Percentiles rank a stretch among this genome's conserved stretches.
phyloP scores from a whole-genome alignment of 2,888 invertebrate species.

The Metalampra italica region DNA sequence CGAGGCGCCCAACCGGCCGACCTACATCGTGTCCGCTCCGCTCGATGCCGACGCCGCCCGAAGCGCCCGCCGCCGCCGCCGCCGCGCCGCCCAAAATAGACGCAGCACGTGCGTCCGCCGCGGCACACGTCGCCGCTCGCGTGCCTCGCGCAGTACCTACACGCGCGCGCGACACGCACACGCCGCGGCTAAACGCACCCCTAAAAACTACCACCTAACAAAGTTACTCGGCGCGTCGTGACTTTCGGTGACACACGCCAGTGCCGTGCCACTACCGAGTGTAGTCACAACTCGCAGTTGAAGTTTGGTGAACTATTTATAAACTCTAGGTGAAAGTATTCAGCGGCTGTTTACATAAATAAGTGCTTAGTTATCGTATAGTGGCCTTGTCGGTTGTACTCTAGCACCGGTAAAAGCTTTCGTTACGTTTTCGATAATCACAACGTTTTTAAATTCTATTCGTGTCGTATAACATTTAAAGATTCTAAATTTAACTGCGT shows the following conservation, averaged over 20 bases:
- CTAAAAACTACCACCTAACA: conserved; percentile 12
- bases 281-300: conserved; percentile 2
- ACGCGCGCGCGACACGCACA: conserved; percentile 19
- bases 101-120: conserved; percentile 73
- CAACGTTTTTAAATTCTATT: conserved; percentile 16
- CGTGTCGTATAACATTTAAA: conserved; percentile 4
- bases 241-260: conserved; percentile 19
- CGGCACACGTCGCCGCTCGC: conserved; percentile 54
- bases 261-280: conserved; percentile 5
- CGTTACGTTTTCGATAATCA: conserved; percentile 19
- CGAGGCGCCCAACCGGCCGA: conserved; percentile 38
- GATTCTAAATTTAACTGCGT: conserved; percentile 5
- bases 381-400: conserved; percentile 60
- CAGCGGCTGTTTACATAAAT: conserved; percentile 37
- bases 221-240: conserved; percentile 32
- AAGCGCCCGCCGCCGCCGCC: conserved; percentile 52
- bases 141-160: conserved; percentile 19
- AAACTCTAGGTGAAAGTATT: conserved; percentile 43
- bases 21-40: conserved; percentile 68
- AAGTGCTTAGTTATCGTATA: conserved; percentile 43
- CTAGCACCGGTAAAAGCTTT: conserved; percentile 46
- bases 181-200: not conserved
- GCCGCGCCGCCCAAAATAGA: conserved; percentile 68
- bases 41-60: conserved; percentile 53
- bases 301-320: conserved; percentile 44